Percentiles rank a stretch among this genome's conserved stretches.
Evolutionary conservation across 1,140 invertebrate genomes (phyloP).

Genomic region (Plodia interpunctella): DNA sequence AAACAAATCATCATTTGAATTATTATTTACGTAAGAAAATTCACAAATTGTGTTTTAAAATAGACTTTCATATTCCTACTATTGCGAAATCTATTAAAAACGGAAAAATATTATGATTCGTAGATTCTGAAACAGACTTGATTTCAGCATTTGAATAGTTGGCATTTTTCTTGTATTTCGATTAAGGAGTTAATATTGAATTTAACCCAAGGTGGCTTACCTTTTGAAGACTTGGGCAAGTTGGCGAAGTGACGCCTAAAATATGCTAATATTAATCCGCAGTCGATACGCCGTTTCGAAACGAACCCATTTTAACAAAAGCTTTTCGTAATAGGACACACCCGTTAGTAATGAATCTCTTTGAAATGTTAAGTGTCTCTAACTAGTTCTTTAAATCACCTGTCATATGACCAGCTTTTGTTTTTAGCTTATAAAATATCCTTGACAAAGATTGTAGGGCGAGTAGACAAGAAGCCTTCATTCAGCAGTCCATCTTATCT

Average conservation of each 20-base stretch:
- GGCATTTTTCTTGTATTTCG: no score
- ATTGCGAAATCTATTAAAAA: no score
- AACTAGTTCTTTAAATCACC: slow-evolving; percentile 2
- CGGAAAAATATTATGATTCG: no score
- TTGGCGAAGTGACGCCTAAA: slow-evolving; percentile 29
- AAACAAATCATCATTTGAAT: no score
- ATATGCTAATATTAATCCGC: slow-evolving; percentile 43
- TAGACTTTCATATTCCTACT: no score
- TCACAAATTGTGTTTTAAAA: no score
- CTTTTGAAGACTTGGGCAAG: background rate
- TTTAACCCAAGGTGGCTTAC: background rate
- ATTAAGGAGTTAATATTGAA: no score
- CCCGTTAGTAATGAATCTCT: slow-evolving; percentile 14
- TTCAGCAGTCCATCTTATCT: no score
- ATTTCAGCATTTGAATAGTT: no score
- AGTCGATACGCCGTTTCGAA: slow-evolving; percentile 22
- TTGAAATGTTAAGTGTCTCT: slow-evolving; percentile 15
- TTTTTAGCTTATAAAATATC: slow-evolving; percentile 3
- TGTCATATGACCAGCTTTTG: background rate
- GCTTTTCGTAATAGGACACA: slow-evolving; percentile 27
- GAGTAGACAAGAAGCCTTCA: no score
- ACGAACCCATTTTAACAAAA: slow-evolving; percentile 23
- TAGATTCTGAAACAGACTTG: no score
- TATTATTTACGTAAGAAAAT: no score
- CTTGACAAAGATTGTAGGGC: background rate